These are phyloP conservation scores for Synergus japonicus DNA, from an alignment of 2,888 invertebrate species.

Conservation along the genomic window DNA sequence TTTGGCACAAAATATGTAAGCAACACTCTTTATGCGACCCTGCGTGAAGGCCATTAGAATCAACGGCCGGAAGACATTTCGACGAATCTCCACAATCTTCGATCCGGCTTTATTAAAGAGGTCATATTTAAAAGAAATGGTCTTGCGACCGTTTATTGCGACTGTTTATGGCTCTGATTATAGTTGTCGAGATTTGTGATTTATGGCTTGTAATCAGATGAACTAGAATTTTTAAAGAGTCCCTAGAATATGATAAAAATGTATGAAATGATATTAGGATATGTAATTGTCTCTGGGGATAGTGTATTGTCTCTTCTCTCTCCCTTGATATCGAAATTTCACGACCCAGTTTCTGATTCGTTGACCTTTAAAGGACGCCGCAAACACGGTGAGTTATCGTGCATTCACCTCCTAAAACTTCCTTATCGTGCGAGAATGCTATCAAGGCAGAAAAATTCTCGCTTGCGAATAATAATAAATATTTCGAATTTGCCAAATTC, in stretches of 20 bases:
- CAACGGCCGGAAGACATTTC: slow-evolving; percentile 71
- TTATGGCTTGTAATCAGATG: not conserved
- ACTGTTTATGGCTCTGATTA: not conserved
- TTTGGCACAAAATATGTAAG: slow-evolving; percentile 54
- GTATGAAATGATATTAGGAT: too few species aligned
- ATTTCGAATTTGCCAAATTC: not conserved
- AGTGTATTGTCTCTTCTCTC: not conserved
- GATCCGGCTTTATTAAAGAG: slow-evolving; percentile 49
- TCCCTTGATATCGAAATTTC: slow-evolving; percentile 39
- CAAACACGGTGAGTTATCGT: not conserved
- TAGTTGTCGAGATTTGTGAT: not conserved
- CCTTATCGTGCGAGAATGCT: not conserved
- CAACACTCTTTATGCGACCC: slow-evolving; percentile 63
- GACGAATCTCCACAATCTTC: slow-evolving; percentile 62
- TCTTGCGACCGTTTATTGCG: not conserved
- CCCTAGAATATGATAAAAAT: too few species aligned
- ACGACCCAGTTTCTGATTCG: slow-evolving; percentile 44
- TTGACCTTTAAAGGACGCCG: slow-evolving; percentile 59
- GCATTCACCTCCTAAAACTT: slow-evolving; percentile 1
- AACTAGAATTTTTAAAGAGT: not conserved
- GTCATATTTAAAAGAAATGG: slow-evolving; percentile 14
- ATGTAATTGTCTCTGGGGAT: not conserved
- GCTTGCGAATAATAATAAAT: not conserved
- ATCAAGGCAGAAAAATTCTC: not conserved
- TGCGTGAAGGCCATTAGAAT: slow-evolving; percentile 56